Evolutionary conservation across 2,888 invertebrate species (phyloP).

Genomic region (Drosophila paucipuncta): DNA sequence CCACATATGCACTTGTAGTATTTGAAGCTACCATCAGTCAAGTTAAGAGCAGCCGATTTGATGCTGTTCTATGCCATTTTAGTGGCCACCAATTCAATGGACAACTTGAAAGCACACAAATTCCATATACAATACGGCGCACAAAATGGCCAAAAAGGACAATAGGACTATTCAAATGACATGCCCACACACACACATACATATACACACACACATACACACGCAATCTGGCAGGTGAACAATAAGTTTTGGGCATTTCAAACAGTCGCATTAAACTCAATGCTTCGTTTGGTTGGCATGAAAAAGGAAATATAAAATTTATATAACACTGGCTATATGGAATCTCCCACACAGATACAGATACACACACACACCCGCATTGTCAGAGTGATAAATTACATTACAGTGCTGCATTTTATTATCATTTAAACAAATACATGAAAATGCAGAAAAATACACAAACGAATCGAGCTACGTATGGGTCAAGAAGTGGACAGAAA

Average conservation of each 20-base stretch:
- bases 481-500: neutral
- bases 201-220: neutral
- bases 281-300: constrained; percentile 24
- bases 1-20: constrained; percentile 2
- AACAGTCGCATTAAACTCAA: constrained; percentile 32
- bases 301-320: constrained; percentile 52
- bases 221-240: constrained; percentile 37
- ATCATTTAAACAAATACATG: constrained; percentile 61
- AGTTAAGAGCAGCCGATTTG: constrained; percentile 32
- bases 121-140: constrained; percentile 32
- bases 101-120: constrained; percentile 44
- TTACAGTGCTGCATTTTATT: constrained; percentile 67
- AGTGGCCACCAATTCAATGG: constrained; percentile 44
- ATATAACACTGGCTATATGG: constrained; percentile 28
- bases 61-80: constrained; percentile 41
- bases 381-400: constrained; percentile 64
- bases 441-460: constrained; percentile 21
- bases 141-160: constrained; percentile 37
- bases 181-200: neutral
- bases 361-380: neutral
- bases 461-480: constrained; percentile 1
- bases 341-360: constrained; percentile 6
- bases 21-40: constrained; percentile 4
- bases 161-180: constrained; percentile 32
- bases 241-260: constrained; percentile 31